A percentile compares a stretch with the other conserved stretches of the same genome.
Conservation (phyloP, 2,888 invertebrate genomes). For the Xanthorhoe spadicearia region DNA sequence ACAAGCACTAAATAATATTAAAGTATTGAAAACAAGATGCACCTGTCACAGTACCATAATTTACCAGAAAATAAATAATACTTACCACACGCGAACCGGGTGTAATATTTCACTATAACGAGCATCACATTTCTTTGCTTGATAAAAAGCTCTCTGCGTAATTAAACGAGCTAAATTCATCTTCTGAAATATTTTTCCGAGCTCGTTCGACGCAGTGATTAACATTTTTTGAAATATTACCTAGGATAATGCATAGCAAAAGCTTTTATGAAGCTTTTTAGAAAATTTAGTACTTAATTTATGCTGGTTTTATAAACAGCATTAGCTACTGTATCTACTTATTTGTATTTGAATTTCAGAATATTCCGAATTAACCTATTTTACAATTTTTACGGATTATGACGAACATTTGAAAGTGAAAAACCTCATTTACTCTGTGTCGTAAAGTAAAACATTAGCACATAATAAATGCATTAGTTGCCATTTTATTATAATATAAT, state of each 20-base stretch:
- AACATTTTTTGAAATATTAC: slow-evolving; percentile 6
- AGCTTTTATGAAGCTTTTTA: not conserved
- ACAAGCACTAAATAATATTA: no score
- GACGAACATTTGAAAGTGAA: no score
- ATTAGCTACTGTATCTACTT: not conserved
- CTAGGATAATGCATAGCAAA: not conserved
- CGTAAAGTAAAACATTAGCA: no score
- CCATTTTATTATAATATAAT: not conserved
- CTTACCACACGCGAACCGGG: not conserved
- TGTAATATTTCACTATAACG: slow-evolving; percentile 19
- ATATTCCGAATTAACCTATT: no score
- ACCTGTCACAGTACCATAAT: not conserved
- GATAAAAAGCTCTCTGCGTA: slow-evolving; percentile 25
- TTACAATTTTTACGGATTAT: no score
- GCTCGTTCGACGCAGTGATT: not conserved
- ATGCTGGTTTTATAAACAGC: not conserved
- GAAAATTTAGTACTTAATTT: not conserved
- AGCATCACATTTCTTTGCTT: slow-evolving; percentile 21
- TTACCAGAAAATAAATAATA: not conserved
- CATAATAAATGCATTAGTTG: no score
- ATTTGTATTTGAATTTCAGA: not conserved
- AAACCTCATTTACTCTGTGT: no score
- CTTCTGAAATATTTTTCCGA: slow-evolving; percentile 12
- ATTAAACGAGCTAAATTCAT: slow-evolving; percentile 25
- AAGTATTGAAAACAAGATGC: not conserved